Evolutionary conservation across 2,888 invertebrate species (phyloP).

Genomic region (Andrena hattorfiana): DNA sequence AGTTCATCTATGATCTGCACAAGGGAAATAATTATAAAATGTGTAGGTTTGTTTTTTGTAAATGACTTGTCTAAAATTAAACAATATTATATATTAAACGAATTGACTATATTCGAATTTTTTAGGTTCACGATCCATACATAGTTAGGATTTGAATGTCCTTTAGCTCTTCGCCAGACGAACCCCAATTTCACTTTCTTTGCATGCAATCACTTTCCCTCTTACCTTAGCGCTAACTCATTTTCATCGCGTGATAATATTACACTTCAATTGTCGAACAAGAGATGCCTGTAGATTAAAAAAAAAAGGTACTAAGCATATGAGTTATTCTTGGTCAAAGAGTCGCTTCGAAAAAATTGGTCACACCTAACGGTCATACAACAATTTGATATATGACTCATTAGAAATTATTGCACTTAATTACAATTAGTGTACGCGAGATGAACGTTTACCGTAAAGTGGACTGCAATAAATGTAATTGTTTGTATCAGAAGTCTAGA

Average conservation of each 20-base stretch:
- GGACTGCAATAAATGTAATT: too few relatives aligned
- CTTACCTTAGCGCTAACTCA: slow-evolving; percentile 32
- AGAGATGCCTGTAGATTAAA: neutral
- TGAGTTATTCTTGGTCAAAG: too few relatives aligned
- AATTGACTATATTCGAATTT: too few relatives aligned
- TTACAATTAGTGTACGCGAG: too few relatives aligned
- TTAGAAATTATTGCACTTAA: too few relatives aligned
- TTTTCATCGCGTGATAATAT: slow-evolving; percentile 25
- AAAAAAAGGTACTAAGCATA: neutral
- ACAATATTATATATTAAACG: neutral
- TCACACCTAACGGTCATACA: too few relatives aligned
- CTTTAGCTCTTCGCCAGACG: neutral
- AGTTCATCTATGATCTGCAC: too few relatives aligned
- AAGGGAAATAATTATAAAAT: too few relatives aligned
- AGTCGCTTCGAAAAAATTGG: too few relatives aligned
- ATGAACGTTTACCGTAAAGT: too few relatives aligned
- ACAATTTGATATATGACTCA: too few relatives aligned
- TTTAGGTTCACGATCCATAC: neutral
- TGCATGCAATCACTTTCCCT: slow-evolving; percentile 49
- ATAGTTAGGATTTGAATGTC: neutral
- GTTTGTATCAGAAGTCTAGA: too few relatives aligned
- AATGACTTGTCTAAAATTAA: neutral
- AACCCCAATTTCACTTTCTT: slow-evolving; percentile 24
- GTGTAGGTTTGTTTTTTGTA: neutral
- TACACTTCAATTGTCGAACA: slow-evolving; percentile 6